Conservation (phyloP, 2,113 vertebrate genomes). For the Ammodytes dubius region DNA sequence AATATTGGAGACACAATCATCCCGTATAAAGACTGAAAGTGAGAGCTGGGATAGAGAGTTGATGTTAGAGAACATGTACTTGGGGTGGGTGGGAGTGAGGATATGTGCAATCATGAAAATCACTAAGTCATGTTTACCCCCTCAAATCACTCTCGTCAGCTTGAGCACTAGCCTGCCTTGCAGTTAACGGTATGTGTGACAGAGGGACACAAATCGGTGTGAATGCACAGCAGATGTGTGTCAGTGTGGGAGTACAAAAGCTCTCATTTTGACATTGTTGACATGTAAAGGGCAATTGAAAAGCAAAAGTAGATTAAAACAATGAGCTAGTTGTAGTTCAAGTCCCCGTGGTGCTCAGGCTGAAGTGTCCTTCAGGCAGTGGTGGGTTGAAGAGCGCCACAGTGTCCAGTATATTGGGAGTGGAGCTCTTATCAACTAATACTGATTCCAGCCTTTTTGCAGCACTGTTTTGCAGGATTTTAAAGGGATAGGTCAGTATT, state of each 20-base stretch:
- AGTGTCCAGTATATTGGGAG: background rate
- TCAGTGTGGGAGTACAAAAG: background rate
- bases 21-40: background rate
- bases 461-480: background rate
- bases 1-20: background rate
- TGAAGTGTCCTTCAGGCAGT: background rate
- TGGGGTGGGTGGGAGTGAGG: background rate
- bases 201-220: background rate
- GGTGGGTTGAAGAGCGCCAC: background rate
- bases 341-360: background rate
- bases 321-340: background rate
- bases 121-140: background rate
- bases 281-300: background rate
- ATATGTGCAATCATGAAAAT: slow-evolving; percentile 1
- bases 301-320: background rate
- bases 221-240: background rate
- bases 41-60: background rate
- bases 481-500: no score
- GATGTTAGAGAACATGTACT: background rate
- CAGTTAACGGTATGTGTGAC: background rate
- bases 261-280: background rate
- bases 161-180: background rate
- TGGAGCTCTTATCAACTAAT: background rate
- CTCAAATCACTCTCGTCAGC: background rate
- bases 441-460: background rate